Conservation (phyloP, 2,888 invertebrate genomes). For the Amiota mariae region DNA sequence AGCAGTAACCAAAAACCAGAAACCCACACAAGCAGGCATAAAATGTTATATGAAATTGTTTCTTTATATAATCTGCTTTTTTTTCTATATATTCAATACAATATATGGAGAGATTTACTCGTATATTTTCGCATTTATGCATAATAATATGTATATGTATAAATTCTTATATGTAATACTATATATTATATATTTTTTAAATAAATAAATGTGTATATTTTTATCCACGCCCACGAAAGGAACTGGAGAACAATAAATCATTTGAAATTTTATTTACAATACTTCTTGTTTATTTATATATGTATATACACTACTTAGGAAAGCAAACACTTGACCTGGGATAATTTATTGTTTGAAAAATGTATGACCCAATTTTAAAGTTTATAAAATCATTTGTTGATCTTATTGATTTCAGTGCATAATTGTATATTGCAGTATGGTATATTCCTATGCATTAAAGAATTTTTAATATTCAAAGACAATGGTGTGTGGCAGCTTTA, state of each 20-base stretch:
- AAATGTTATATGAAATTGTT: slow-evolving; percentile 39
- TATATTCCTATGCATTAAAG: too few species aligned
- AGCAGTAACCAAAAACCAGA: slow-evolving; percentile 26
- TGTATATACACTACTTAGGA: too few species aligned
- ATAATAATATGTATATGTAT: slow-evolving; percentile 46
- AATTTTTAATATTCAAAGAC: too few species aligned
- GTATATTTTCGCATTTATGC: slow-evolving; percentile 66
- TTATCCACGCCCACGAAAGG: slow-evolving; percentile 35
- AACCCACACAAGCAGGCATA: slow-evolving; percentile 32
- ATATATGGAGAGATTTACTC: slow-evolving; percentile 41
- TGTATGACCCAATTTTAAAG: too few species aligned
- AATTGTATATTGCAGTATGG: too few species aligned
- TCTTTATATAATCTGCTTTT: slow-evolving; percentile 41
- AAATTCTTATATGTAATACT: slow-evolving; percentile 2
- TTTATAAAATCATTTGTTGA: too few species aligned
- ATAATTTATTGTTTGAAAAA: too few species aligned
- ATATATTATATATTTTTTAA: slow-evolving; percentile 59
- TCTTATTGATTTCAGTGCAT: too few species aligned
- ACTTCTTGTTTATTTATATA: too few species aligned
- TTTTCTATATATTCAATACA: slow-evolving; percentile 37
- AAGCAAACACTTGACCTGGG: too few species aligned
- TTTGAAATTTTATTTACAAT: background rate
- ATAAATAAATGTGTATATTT: slow-evolving; percentile 60
- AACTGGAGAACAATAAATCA: slow-evolving; percentile 12
- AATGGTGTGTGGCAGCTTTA: too few species aligned